phyloP scores from a whole-genome alignment of 2,797 vertebrate species.

The Arctocebus calabarensis region DNA sequence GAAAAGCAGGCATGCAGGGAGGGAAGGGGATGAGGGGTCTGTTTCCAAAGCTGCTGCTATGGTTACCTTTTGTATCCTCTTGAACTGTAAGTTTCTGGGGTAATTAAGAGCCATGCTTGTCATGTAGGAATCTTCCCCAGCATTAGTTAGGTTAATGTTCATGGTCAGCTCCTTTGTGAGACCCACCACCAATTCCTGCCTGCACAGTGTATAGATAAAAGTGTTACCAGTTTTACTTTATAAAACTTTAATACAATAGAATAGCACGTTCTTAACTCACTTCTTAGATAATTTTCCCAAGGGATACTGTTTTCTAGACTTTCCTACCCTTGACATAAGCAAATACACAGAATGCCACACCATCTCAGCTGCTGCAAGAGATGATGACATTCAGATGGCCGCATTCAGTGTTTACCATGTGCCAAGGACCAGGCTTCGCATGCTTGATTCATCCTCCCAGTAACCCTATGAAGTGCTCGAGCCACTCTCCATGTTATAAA shows the following conservation, averaged over 20 bases:
- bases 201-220: slow-evolving; percentile 45
- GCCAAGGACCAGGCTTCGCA: not conserved
- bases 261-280: not conserved
- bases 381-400: not conserved
- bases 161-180: slow-evolving; percentile 81
- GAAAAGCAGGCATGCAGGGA: slow-evolving; percentile 2
- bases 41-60: not conserved
- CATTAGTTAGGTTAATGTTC: slow-evolving; percentile 83
- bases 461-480: not conserved
- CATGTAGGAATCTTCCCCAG: slow-evolving; percentile 84
- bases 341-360: not conserved
- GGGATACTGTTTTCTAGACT: not conserved
- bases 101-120: slow-evolving; percentile 86
- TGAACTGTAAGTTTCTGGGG: slow-evolving; percentile 84
- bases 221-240: not conserved
- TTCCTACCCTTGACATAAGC: not conserved
- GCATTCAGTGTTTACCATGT: not conserved
- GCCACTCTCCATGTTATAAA: not conserved
- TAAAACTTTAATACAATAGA: not conserved
- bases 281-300: not conserved
- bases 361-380: not conserved
- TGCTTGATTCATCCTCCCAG: not conserved
- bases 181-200: slow-evolving; percentile 83
- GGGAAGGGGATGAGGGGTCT: not conserved
- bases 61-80: slow-evolving; percentile 81